A percentile compares a stretch with the other conserved stretches of the same genome.
Conservation (phyloP, 2,113 vertebrate species). For the Chloropsis hardwickii region DNA sequence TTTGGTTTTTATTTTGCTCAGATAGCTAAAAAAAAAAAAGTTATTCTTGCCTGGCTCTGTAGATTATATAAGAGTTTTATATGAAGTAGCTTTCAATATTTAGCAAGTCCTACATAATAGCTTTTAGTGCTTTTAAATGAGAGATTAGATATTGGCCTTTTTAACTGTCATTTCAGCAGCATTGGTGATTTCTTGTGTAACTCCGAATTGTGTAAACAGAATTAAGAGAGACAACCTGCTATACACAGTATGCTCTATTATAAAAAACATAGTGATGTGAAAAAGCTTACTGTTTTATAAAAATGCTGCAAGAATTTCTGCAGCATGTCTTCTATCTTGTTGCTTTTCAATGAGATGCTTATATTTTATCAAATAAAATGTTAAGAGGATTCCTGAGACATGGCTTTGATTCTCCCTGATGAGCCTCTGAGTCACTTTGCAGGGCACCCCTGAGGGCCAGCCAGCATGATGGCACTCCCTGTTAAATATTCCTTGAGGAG, state of each 20-base stretch:
- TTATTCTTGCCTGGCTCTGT: not conserved
- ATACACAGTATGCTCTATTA: not conserved
- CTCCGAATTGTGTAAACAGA: not conserved
- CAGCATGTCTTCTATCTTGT: not conserved
- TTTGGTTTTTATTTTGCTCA: not conserved
- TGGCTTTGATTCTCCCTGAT: not conserved
- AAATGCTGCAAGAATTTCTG: not conserved
- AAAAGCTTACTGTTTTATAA: not conserved
- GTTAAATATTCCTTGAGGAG: not conserved
- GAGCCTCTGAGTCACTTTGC: not conserved
- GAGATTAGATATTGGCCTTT: not conserved
- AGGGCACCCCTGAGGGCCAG: rapidly evolving
- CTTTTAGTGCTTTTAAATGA: not conserved
- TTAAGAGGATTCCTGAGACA: not conserved
- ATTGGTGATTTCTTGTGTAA: not conserved
- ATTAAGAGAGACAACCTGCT: not conserved
- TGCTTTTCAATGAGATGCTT: not conserved
- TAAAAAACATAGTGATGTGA: not conserved
- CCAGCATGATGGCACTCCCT: rapidly evolving
- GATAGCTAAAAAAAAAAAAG: not conserved
- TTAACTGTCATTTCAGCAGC: not conserved
- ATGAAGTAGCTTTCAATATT: not conserved
- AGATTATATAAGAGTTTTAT: not conserved
- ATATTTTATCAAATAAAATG: not conserved
- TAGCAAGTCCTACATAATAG: not conserved